These are phyloP conservation scores for Pissodes strobi DNA, from an alignment of 1,140 invertebrate species.

Conservation along the genomic window DNA sequence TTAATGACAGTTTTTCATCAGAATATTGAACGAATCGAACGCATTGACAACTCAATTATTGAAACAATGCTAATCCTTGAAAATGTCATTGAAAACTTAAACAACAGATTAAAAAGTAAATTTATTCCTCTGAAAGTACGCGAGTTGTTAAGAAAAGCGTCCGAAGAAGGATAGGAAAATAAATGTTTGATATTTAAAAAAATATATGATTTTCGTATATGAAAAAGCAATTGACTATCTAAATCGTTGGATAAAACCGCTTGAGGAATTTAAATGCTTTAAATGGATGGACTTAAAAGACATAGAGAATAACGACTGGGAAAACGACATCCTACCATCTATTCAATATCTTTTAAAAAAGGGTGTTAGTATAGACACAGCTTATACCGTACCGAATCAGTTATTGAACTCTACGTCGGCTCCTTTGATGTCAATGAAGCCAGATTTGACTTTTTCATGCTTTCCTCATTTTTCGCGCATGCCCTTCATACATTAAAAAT, in stretches of 20 bases:
- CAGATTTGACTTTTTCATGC: no score
- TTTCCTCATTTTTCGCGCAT: no score
- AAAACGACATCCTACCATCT: no score
- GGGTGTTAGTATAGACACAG: no score
- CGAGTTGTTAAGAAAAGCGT: background rate
- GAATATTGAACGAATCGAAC: slow-evolving; percentile 23
- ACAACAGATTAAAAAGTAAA: slow-evolving; percentile 1
- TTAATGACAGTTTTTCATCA: no score
- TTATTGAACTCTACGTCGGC: no score
- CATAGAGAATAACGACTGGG: background rate
- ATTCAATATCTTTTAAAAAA: background rate
- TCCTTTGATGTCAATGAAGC: no score
- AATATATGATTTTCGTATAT: background rate
- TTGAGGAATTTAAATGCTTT: no score
- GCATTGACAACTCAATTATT: slow-evolving; percentile 23
- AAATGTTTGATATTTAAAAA: background rate
- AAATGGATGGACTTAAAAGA: background rate
- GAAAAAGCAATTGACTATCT: background rate
- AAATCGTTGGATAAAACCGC: background rate
- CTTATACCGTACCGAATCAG: no score
- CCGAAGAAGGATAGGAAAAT: background rate
- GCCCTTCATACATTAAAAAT: no score
- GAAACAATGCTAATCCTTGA: no score
- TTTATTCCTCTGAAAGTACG: slow-evolving; percentile 1
- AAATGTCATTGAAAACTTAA: no score